A percentile compares a stretch with the other conserved stretches of the same genome.
These are phyloP conservation scores for Blastobasis lacticolella DNA, from an alignment of 2,888 invertebrate genomes.

Conservation along the genomic window DNA sequence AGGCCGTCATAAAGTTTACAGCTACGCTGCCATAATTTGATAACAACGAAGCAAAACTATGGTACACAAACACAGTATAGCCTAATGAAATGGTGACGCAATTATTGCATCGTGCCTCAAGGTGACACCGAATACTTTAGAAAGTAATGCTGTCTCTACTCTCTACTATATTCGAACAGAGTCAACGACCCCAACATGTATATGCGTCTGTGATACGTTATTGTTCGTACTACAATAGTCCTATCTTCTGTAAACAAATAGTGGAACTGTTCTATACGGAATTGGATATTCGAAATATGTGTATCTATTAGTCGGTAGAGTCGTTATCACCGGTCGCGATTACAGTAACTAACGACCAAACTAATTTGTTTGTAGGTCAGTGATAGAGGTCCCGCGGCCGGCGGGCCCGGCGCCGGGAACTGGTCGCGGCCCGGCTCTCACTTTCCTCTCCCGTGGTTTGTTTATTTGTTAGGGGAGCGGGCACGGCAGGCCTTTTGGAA, in stretches of 20 bases:
- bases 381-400: conserved; percentile 23
- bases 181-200: conserved; percentile 47
- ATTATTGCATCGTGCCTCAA: conserved; percentile 49
- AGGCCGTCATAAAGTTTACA: too few relatives aligned
- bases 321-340: conserved; percentile 12
- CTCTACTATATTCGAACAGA: conserved; percentile 38
- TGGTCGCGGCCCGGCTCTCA: conserved; percentile 50
- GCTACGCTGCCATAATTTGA: too few relatives aligned
- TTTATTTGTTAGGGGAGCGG: conserved; percentile 68
- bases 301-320: too few relatives aligned
- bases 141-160: conserved; percentile 54
- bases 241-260: too few relatives aligned
- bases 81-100: conserved; percentile 47
- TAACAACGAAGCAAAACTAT: too few relatives aligned
- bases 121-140: conserved; percentile 68
- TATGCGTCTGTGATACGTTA: too few relatives aligned
- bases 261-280: too few relatives aligned
- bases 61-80: neutral
- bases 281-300: too few relatives aligned
- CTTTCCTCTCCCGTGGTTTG: conserved; percentile 62
- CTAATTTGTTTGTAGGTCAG: conserved; percentile 59
- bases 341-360: conserved; percentile 25
- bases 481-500: conserved; percentile 49
- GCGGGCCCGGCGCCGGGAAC: conserved; percentile 23
- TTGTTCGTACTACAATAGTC: too few relatives aligned